Evolutionary conservation across 2,113 vertebrate species (phyloP).

Genomic region (Mustelus asterias): DNA sequence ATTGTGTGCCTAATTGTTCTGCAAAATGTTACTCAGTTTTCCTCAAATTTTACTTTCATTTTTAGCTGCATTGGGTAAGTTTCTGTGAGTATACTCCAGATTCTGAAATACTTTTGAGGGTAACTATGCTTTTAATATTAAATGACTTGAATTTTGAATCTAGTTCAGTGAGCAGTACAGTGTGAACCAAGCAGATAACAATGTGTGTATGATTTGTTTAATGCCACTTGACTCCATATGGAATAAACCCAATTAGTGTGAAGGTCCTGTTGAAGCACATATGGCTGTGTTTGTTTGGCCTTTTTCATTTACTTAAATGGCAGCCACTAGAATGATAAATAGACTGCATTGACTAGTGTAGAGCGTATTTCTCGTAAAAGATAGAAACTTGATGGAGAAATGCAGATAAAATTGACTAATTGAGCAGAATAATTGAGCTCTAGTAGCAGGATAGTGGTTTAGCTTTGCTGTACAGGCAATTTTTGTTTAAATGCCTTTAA

Average conservation of each 20-base stretch:
- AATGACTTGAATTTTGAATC: constrained; percentile 23
- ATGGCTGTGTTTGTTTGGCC: constrained; percentile 75
- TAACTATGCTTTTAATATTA: constrained; percentile 13
- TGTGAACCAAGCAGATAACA: constrained; percentile 66
- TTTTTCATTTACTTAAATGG: constrained; percentile 87
- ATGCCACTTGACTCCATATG: constrained; percentile 59
- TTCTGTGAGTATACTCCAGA: not conserved
- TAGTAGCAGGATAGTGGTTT: constrained; percentile 57
- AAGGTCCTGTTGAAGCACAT: constrained; percentile 72
- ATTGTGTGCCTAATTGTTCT: not conserved
- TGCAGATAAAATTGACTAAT: constrained; percentile 70
- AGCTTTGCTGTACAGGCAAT: constrained; percentile 67
- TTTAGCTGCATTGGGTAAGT: not conserved
- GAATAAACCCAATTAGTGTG: constrained; percentile 73
- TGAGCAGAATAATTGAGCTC: constrained; percentile 62
- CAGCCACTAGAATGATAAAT: constrained; percentile 69
- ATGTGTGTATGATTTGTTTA: constrained; percentile 60
- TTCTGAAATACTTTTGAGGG: not conserved
- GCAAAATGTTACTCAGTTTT: not conserved
- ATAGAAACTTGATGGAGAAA: constrained; percentile 77
- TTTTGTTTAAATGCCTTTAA: constrained; percentile 62
- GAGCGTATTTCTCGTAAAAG: constrained; percentile 73
- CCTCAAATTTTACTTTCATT: not conserved
- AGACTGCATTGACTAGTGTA: constrained; percentile 71
- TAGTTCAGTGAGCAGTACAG: constrained; percentile 45